phyloP scores from a whole-genome alignment of 1,140 invertebrate species.

The Odontomachus brunneus region DNA sequence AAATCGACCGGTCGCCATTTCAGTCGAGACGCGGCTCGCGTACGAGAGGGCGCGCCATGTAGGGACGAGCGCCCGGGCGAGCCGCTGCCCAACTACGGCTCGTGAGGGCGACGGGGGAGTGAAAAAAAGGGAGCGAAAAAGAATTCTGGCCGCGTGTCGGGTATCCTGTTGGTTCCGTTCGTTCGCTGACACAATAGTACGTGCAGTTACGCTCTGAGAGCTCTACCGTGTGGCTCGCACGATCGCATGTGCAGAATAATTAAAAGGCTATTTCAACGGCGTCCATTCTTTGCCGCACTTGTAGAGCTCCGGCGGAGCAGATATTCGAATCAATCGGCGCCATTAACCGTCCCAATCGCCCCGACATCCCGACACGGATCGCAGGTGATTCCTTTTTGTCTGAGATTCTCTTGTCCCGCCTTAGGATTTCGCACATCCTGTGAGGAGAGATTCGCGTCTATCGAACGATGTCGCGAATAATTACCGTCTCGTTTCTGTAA shows the following conservation, averaged over 20 bases:
- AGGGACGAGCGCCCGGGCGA: slow-evolving; percentile 52
- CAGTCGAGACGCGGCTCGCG: slow-evolving; percentile 4
- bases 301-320: neutral
- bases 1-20: too few species aligned
- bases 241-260: slow-evolving; percentile 73
- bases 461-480: too few species aligned
- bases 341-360: slow-evolving; percentile 13
- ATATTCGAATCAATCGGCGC: slow-evolving; percentile 2
- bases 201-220: slow-evolving; percentile 77
- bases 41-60: slow-evolving; percentile 51
- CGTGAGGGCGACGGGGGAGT: neutral
- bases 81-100: slow-evolving; percentile 74
- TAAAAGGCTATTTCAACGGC: slow-evolving; percentile 62
- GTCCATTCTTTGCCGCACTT: slow-evolving; percentile 43
- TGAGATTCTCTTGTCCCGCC: too few species aligned
- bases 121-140: slow-evolving; percentile 59
- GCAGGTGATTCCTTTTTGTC: too few species aligned
- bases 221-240: slow-evolving; percentile 67
- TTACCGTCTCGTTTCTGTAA: too few species aligned
- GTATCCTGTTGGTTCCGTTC: slow-evolving; percentile 83
- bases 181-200: slow-evolving; percentile 82
- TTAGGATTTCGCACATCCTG: too few species aligned
- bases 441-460: too few species aligned
- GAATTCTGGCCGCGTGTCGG: slow-evolving; percentile 81
- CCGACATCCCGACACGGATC: too few species aligned